Percentiles rank a stretch among this genome's conserved stretches.
These are phyloP conservation scores for Sitta carolinensis DNA, from an alignment of 2,797 vertebrate species.

Conservation along the genomic window DNA sequence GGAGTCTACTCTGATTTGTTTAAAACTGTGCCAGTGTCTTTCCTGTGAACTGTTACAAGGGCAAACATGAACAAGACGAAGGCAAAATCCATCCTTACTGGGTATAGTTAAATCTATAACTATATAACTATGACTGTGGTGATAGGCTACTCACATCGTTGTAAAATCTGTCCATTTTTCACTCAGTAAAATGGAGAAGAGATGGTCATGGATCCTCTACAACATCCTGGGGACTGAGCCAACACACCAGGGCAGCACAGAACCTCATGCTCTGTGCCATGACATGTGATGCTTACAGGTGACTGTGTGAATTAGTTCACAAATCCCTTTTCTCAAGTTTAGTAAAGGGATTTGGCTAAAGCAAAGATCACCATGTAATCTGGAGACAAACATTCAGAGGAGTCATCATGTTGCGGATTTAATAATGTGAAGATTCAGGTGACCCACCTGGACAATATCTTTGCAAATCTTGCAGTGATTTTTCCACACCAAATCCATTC, in stretches of 20 bases:
- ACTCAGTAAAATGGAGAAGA: neutral
- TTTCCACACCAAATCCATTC: neutral
- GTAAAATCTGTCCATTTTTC: neutral
- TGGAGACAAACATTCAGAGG: neutral
- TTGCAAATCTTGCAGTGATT: neutral
- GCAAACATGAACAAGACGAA: neutral
- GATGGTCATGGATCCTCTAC: neutral
- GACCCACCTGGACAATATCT: neutral
- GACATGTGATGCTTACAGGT: neutral
- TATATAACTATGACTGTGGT: neutral
- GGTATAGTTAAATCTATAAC: neutral
- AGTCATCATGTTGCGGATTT: neutral
- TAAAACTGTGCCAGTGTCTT: neutral
- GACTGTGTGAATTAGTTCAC: neutral
- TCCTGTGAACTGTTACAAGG: neutral
- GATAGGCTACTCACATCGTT: neutral
- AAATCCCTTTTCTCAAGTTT: neutral
- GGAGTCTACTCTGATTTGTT: neutral
- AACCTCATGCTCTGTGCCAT: neutral
- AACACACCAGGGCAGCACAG: neutral
- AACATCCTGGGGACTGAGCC: neutral
- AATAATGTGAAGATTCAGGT: neutral
- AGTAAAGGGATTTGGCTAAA: neutral
- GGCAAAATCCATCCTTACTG: neutral
- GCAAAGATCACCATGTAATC: neutral